Evolutionary conservation across 2,888 invertebrate species (phyloP), one percentile per base, ranked within the genome.

Genomic region (Leptodirus hochenwartii): DNA sequence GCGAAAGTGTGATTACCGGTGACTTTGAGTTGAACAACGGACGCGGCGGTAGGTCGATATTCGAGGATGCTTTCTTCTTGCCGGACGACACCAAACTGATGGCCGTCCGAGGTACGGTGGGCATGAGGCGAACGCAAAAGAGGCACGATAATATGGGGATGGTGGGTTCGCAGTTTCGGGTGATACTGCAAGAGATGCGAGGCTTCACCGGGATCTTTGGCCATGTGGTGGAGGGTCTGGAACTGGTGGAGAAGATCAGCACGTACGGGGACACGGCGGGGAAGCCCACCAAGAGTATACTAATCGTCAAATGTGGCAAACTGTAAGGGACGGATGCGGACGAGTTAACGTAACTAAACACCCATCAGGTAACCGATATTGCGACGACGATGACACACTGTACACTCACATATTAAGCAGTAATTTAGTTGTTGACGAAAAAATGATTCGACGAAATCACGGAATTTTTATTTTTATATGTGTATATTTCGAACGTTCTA

Each of bases 161-260:
- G 63, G 80, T 81, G n/a, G 81, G 80, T 14, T 80, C 80, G 33
- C 81, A 81, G 53, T 82, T 81, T 57, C 70, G 81, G 39, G 70
- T 81, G 39, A 76, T 81, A 42, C 57, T 81, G 44, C 73, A 77
- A 41, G 79, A 81, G 50, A 80, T 79, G 76, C 65, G 78, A 37
- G 77, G 77, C 24, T 81, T 81, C 54, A 79, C 80, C 4, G 80
- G 75, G 23, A 80, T 81, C 39, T 81, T 82, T 50, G 81, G 74
- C 17, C 72, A 71, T 54, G 79, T 82, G 9, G 69, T 80, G 41
- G 79, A 80, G 45, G 80, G 80, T 11, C 60, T 81, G 38, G 79
- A 79, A 44, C 59, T 80, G 43, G 70, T 80, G 35, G 80, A 79
- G 50, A 73, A 75, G 50, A 74, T 80, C 43, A 74, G 77, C 41